Evolutionary conservation across 2,888 invertebrate genomes (phyloP), one percentile per base, ranked within the genome.

Genomic region (Philonicus albiceps): DNA sequence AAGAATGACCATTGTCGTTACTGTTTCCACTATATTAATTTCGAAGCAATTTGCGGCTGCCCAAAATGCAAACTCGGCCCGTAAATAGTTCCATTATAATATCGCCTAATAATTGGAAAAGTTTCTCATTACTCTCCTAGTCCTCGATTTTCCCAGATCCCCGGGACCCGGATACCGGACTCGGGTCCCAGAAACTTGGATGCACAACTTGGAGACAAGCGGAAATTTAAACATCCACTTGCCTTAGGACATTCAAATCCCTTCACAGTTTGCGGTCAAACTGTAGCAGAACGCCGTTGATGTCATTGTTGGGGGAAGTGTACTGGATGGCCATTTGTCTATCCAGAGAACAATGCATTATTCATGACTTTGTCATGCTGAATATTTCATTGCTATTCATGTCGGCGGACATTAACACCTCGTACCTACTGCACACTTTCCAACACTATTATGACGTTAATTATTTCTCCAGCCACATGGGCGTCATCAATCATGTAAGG

Each of bases 391-490:
- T 53, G 80, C 30, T 53, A 49, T 80, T 80, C 80, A 80, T 49
- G 53, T 49, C 53, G 53, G 80, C 80, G 80, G 53, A 49, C 53
- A 80, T 80, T 80, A 80, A 49, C 80, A 80, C 80, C 80, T 53
- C 31, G 16, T 80, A 49, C 27, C 80, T 80, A 53, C 49, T 22
- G 53, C 30, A 53, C 31, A 31, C 27, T 80, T 30, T 80, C 80
- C 80, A 80, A 53, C 80, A 80, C 80, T 53, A 80, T 80, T 80
- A 49, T 80, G 80, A 80, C 80, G 80, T 80, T 80, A 80, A 80
- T 80, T 80, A 80, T 80, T 80, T 80, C 80, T 53, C 80, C 43
- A 30, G 7, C 43, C 53, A 31, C 80, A 80, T 30, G 49, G 53
- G 80, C 16, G 31, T 31, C 49, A 80, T 80, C 53, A 80, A 80